Evolutionary conservation across 2,797 vertebrate species (phyloP).

Genomic region (Rhinatrema bivittatum): DNA sequence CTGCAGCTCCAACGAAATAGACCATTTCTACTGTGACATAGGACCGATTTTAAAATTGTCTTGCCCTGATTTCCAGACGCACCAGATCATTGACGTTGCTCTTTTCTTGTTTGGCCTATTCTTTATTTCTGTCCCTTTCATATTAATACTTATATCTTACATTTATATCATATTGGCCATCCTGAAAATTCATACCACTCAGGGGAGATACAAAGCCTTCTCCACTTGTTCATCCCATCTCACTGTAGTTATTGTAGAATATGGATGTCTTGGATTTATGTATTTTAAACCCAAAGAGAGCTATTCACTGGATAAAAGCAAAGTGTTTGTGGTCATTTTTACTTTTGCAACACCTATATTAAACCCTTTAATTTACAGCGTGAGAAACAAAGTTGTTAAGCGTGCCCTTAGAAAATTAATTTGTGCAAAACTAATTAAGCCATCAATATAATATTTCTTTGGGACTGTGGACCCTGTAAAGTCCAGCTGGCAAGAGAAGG

Average conservation of each 20-base stretch:
- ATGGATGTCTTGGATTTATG: slow-evolving; percentile 3
- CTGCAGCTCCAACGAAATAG: not conserved
- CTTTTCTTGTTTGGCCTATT: not conserved
- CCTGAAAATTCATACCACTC: not conserved
- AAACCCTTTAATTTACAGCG: not conserved
- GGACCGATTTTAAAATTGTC: not conserved
- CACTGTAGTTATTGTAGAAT: slow-evolving; percentile 2
- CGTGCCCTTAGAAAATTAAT: not conserved
- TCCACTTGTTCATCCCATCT: slow-evolving; percentile 4
- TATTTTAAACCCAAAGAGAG: not conserved
- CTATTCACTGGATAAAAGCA: not conserved
- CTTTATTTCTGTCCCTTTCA: not conserved
- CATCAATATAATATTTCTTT: too few species aligned
- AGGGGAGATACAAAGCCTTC: not conserved
- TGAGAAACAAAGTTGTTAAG: slow-evolving; percentile 5
- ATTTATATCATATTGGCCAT: not conserved
- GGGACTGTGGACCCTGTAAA: too few species aligned
- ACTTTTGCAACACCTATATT: not conserved
- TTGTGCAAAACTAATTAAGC: too few species aligned
- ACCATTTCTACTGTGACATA: slow-evolving; percentile 5
- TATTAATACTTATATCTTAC: not conserved
- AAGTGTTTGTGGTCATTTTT: not conserved
- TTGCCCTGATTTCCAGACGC: not conserved
- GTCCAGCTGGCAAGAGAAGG: too few species aligned
- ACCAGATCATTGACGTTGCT: not conserved